Conservation (phyloP, 2,797 vertebrate species). For the Phataginus tetradactyla region DNA sequence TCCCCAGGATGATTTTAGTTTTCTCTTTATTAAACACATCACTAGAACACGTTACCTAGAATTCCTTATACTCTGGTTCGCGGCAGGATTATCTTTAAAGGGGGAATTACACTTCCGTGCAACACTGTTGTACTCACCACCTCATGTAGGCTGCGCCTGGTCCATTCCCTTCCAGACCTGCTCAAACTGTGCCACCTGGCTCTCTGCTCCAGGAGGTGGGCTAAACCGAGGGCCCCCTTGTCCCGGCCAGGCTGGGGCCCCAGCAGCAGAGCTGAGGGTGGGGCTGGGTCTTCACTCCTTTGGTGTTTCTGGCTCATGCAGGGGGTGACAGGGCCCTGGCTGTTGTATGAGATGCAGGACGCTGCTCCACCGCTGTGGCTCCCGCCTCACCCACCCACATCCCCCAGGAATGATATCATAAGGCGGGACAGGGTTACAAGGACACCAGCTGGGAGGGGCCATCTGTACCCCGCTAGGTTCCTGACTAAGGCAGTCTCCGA, state of each 20-base stretch:
- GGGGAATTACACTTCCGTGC: not conserved
- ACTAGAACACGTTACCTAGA: not conserved
- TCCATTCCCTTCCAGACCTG: not conserved
- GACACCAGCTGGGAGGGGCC: not conserved
- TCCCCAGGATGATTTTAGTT: not conserved
- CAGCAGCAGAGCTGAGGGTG: not conserved
- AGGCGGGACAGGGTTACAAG: not conserved
- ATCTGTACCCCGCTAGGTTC: not conserved
- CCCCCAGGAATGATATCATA: not conserved
- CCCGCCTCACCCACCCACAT: fast-evolving
- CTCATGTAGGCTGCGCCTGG: fast-evolving
- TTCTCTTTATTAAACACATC: not conserved
- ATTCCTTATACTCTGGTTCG: not conserved
- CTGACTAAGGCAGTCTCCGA: not conserved
- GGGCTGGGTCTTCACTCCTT: too few species aligned
- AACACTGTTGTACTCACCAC: too few species aligned
- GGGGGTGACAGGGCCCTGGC: not conserved
- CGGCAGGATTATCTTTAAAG: not conserved
- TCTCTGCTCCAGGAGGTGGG: too few species aligned
- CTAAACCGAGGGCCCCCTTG: fast-evolving
- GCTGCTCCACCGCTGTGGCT: not conserved
- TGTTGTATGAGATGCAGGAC: too few species aligned
- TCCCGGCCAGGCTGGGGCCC: not conserved
- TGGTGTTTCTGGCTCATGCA: not conserved
- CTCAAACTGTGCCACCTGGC: not conserved